Conservation (phyloP, 2,113 vertebrate genomes). For the Taurulus bubalis region DNA sequence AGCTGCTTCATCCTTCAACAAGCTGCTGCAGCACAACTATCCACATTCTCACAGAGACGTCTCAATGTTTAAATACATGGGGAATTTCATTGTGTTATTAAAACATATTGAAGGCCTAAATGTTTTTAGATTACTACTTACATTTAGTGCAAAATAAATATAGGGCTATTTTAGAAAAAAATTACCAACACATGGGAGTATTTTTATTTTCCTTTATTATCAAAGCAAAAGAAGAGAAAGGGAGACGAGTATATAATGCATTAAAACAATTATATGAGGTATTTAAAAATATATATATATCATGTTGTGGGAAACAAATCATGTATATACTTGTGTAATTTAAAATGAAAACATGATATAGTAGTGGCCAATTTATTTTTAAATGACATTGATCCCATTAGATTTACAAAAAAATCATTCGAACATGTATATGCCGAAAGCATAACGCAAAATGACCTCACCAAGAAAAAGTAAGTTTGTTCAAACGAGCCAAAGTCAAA, state of each 20-base stretch:
- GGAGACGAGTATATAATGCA: background rate
- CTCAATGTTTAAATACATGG: background rate
- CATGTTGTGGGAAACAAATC: background rate
- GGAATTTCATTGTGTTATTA: background rate
- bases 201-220: background rate
- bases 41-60: background rate
- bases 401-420: constrained; percentile 1
- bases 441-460: background rate
- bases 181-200: background rate
- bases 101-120: background rate
- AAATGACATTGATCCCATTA: background rate
- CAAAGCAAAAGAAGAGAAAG: background rate
- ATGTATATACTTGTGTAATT: background rate
- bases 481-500: constrained; percentile 33
- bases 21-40: background rate
- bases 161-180: background rate
- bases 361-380: background rate
- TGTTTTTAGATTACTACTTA: background rate
- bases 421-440: constrained; percentile 7
- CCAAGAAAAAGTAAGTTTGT: background rate
- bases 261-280: background rate
- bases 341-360: background rate
- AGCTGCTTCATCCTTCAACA: constrained; percentile 9
- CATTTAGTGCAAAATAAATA: background rate
- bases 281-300: background rate